Base-by-base conservation (phyloP, 2,113 vertebrate species). In the Falco punctatus region DNA sequence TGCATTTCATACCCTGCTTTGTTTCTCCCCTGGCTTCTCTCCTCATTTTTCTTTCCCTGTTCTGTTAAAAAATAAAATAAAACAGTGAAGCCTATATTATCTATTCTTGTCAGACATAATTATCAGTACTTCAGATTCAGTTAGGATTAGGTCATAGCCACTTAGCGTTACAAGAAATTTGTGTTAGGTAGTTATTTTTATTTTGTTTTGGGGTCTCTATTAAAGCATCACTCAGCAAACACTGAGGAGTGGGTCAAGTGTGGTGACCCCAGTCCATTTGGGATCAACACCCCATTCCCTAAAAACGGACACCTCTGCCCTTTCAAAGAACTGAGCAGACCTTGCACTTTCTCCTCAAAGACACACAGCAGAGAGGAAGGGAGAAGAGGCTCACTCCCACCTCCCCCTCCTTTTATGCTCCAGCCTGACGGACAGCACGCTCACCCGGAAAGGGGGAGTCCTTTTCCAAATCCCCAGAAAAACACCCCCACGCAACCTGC, bases 171-270 rank as follows among this genome's bases (percentile, higher is more conserved):
- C 15, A 40, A 79, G 21, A 54, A 81, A 73, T 48, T 58, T 72
- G 26, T 42, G 26, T 78, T 79, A 28, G 10, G 17, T 35, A 55
- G 51, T 44, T 65, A 21, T 21, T 62, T 83, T 58, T 58, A 11
- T 42, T 71, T 90, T 15, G 5, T 17, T 79, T 89, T 57, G 70
- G 40, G 74, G 40, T 26, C 13, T 1, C 0, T n/a, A 14, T 55
- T 54, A 33, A 83, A 82, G 10, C 35, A 38, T 32, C 19, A 22
- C 22, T 71, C 30, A 62, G n/a, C 33, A 74, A 79, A 52, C 35
- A 30, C 23, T 15, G 21, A 57, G 8, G 33, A 74, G 23, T 2
- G 4, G 10, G 4, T 54, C 0, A 0, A 51, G 15, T n/a, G 10
- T 30, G 11, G 15, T 27, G 6, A 71, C 24, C 2, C 23, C 10